Evolutionary conservation across 2,797 vertebrate genomes (phyloP).

Genomic region (Paramormyrops hopkinsi): DNA sequence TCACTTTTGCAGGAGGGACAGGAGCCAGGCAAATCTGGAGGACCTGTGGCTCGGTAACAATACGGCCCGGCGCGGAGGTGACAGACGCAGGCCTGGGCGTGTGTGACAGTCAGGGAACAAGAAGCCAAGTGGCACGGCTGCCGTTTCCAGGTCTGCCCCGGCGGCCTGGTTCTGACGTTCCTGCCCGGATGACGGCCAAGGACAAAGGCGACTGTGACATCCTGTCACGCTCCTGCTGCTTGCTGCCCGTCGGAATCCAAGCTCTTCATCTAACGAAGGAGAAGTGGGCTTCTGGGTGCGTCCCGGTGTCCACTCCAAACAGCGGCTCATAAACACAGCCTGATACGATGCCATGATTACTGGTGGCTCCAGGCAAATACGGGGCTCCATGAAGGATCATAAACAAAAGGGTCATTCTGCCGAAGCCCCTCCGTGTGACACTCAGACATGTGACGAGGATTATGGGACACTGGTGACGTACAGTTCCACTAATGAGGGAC

Average conservation of each 20-base stretch:
- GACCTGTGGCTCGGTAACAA: neutral
- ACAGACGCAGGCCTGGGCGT: neutral
- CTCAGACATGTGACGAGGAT: conserved; percentile 35
- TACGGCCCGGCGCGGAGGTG: neutral
- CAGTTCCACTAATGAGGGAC: conserved; percentile 39
- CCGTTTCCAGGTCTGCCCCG: neutral
- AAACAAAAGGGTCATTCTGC: neutral
- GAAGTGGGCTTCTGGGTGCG: neutral
- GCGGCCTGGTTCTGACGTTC: neutral
- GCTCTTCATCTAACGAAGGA: neutral
- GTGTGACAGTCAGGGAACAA: neutral
- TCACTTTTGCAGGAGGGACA: neutral
- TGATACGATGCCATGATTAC: neutral
- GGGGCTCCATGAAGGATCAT: neutral
- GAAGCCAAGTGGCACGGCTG: neutral
- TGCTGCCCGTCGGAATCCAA: neutral
- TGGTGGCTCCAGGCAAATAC: neutral
- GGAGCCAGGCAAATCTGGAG: neutral
- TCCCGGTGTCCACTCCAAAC: neutral
- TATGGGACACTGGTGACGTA: conserved; percentile 40
- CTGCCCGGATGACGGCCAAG: neutral
- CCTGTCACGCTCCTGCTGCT: neutral
- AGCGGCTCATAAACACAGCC: neutral
- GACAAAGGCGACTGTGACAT: neutral
- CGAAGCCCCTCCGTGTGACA: neutral